Base-by-base conservation (phyloP, 2,888 invertebrate species). In the Panorpa germanica region DNA sequence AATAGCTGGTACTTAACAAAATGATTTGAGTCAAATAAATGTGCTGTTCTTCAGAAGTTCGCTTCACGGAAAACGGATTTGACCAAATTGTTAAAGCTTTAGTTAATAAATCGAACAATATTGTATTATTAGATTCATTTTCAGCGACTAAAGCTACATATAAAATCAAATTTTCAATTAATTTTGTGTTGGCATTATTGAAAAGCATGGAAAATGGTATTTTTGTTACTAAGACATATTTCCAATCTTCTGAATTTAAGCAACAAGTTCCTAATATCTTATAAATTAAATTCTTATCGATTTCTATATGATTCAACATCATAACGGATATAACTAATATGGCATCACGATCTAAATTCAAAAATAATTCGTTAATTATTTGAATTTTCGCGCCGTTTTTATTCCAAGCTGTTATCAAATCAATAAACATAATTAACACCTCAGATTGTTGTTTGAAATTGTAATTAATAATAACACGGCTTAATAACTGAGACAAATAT, bases 21-120 rank as follows among this genome's bases (percentile, higher is more conserved):
- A 82, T 55, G 15, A 74, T 43, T 46, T 76, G 70, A 0, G 75
- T 68, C 3, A 80, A 54, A 38, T 69, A 74, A 37, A 75, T 52
- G 41, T 80, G 80, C 38, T 81, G 78, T 20, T 68, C 64, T 6
- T 70, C 48, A 33, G 71, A 65, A 0, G 70, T 61, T 10, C 70
- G 67, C 29, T 64, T 63, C 7, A 70, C 47, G 0, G 68, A 56
- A 29, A 63, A 64, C 13, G 68, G 65, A 40, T 73, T 70, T 0
- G 71, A 57, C 83, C 83, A 85, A 9, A 71, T 57, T 1, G 58
- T 56, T 3, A 71, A 42, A 18, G 81, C 43, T 38, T 68, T 63
- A 1, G 61, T 36, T 3, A 67, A 46, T 18, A 76, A 45, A 13
- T 56, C 51, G 4, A 48, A 40, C 12, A 65, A 42, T 29, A 49